Conservation (phyloP, 2,888 invertebrate species). For the Hyles lineata region DNA sequence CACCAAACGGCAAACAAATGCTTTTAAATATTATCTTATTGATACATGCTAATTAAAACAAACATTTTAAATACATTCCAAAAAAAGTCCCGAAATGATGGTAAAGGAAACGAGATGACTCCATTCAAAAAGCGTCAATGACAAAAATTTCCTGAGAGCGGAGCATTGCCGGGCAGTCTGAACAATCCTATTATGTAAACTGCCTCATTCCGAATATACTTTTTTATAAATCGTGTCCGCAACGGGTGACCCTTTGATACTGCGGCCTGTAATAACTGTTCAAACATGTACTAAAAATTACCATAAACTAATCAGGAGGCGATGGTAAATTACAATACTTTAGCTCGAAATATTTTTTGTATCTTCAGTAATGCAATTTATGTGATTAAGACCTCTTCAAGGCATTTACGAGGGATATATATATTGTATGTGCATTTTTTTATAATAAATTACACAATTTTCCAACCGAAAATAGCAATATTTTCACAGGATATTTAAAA, state of each 20-base stretch:
- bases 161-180: neutral
- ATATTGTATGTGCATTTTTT: too few species aligned
- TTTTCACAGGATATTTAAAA: too few species aligned
- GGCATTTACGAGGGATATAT: too few species aligned
- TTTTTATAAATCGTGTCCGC: slow-evolving; percentile 6
- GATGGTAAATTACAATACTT: too few species aligned
- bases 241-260: neutral
- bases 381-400: too few species aligned
- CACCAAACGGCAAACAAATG: too few species aligned
- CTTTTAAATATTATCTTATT: too few species aligned
- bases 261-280: neutral
- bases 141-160: neutral
- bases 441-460: too few species aligned
- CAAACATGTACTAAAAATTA: neutral
- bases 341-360: too few species aligned
- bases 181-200: slow-evolving; percentile 22
- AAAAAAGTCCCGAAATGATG: neutral
- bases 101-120: slow-evolving; percentile 11
- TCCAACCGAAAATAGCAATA: too few species aligned
- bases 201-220: slow-evolving; percentile 3
- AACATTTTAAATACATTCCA: neutral
- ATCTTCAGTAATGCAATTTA: too few species aligned
- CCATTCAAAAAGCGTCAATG: neutral
- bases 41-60: neutral
- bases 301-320: too few species aligned